These are phyloP conservation scores for Hyposoter didymator DNA, from an alignment of 2,888 invertebrate species.

Conservation along the genomic window DNA sequence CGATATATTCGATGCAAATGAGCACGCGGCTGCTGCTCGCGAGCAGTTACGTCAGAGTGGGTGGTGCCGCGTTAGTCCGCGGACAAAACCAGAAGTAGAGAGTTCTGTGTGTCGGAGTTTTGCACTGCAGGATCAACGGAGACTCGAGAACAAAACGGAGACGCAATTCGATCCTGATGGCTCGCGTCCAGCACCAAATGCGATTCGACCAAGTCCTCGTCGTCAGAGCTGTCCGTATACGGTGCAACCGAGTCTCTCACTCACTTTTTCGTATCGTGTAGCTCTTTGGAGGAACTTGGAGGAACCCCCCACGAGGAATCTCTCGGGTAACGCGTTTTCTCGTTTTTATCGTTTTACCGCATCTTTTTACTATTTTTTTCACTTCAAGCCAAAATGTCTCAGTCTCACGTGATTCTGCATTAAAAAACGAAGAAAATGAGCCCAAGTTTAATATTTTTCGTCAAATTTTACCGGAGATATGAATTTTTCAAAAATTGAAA, in stretches of 20 bases:
- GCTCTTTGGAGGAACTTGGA: conserved; percentile 15
- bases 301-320: conserved; percentile 46
- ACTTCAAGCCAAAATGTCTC: too few relatives aligned
- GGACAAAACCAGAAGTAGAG: conserved; percentile 15
- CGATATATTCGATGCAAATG: conserved; percentile 70
- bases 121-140: too few relatives aligned
- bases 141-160: not conserved
- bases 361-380: too few relatives aligned
- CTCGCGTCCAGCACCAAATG: conserved; percentile 10
- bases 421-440: too few relatives aligned
- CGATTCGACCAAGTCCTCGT: not conserved
- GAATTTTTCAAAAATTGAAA: too few relatives aligned
- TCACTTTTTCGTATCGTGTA: conserved; percentile 18
- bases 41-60: conserved; percentile 65
- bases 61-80: conserved; percentile 43
- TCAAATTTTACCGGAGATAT: too few relatives aligned
- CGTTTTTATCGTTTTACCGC: too few relatives aligned
- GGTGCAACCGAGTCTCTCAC: conserved; percentile 10
- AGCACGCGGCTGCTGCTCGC: conserved; percentile 33
- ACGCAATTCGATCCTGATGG: conserved; percentile 52
- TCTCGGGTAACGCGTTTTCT: conserved; percentile 51
- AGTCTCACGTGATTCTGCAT: too few relatives aligned
- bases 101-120: not conserved
- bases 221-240: conserved; percentile 21
- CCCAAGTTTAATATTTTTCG: too few relatives aligned